Evolutionary conservation across 1,140 invertebrate genomes (phyloP).

Genomic region (Conopomorpha cramerella): DNA sequence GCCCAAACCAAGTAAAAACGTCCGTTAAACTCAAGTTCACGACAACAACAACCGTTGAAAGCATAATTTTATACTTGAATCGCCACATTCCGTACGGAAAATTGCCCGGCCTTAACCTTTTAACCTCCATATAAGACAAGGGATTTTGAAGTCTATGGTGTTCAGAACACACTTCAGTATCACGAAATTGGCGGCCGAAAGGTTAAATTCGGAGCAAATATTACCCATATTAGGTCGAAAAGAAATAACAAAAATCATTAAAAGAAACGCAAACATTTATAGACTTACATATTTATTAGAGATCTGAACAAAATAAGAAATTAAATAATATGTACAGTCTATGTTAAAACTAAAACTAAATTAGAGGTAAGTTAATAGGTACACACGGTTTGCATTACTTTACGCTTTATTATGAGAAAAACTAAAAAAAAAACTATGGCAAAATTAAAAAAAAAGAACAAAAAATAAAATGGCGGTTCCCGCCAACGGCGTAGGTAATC

Average conservation of each 20-base stretch:
- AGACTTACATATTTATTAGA: constrained; percentile 62
- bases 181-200: too few relatives aligned
- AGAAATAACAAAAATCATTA: not conserved
- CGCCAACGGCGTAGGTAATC: constrained; percentile 9
- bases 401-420: constrained; percentile 35
- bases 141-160: too few relatives aligned
- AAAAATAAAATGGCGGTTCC: constrained; percentile 11
- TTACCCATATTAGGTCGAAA: not conserved
- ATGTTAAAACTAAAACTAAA: constrained; percentile 58
- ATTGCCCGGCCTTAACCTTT: too few relatives aligned
- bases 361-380: constrained; percentile 56
- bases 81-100: too few relatives aligned
- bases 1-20: too few relatives aligned
- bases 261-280: constrained; percentile 18
- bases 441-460: constrained; percentile 13
- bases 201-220: too few relatives aligned
- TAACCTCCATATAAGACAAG: too few relatives aligned
- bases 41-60: too few relatives aligned
- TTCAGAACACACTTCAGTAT: too few relatives aligned
- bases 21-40: too few relatives aligned
- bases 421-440: constrained; percentile 23
- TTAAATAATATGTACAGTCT: constrained; percentile 60
- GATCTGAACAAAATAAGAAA: constrained; percentile 61
- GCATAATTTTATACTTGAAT: too few relatives aligned
- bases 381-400: constrained; percentile 45